phyloP scores from a whole-genome alignment of 1,140 invertebrate genomes.

The Micrasema longulum region DNA sequence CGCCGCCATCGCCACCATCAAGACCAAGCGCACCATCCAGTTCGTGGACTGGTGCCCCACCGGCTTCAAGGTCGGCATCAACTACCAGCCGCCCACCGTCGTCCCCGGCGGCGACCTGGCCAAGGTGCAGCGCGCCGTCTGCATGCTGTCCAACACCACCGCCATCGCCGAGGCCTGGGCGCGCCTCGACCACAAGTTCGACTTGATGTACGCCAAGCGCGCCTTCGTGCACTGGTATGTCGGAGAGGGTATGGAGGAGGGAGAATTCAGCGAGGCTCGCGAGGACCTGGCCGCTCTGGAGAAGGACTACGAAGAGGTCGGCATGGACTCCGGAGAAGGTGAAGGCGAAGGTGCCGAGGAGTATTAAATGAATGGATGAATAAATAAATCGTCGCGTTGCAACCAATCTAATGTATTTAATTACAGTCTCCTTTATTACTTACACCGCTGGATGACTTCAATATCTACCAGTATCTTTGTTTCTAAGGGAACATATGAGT shows the following conservation, averaged over 20 bases:
- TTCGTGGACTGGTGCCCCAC: slow-evolving; percentile 95
- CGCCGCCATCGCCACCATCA: slow-evolving; percentile 86
- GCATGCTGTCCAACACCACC: slow-evolving; percentile 85
- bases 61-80: slow-evolving; percentile 86
- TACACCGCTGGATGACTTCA: too few relatives aligned
- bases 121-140: slow-evolving; percentile 78
- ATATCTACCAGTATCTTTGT: too few relatives aligned
- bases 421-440: too few relatives aligned
- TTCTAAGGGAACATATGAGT: too few relatives aligned
- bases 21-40: slow-evolving; percentile 86
- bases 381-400: too few relatives aligned
- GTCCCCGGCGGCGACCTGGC: slow-evolving; percentile 86
- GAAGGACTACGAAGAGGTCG: slow-evolving; percentile 88
- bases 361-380: too few relatives aligned
- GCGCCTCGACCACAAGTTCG: slow-evolving; percentile 84
- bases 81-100: slow-evolving; percentile 84
- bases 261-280: slow-evolving; percentile 87
- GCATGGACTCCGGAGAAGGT: slow-evolving; percentile 79
- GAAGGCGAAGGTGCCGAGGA: slow-evolving; percentile 80
- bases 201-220: slow-evolving; percentile 85
- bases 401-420: too few relatives aligned
- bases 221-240: slow-evolving; percentile 91
- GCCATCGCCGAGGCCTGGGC: slow-evolving; percentile 86
- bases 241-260: slow-evolving; percentile 89
- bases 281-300: too few relatives aligned